Evolutionary conservation across 2,113 vertebrate genomes (phyloP).

Genomic region (Corapipo altera): DNA sequence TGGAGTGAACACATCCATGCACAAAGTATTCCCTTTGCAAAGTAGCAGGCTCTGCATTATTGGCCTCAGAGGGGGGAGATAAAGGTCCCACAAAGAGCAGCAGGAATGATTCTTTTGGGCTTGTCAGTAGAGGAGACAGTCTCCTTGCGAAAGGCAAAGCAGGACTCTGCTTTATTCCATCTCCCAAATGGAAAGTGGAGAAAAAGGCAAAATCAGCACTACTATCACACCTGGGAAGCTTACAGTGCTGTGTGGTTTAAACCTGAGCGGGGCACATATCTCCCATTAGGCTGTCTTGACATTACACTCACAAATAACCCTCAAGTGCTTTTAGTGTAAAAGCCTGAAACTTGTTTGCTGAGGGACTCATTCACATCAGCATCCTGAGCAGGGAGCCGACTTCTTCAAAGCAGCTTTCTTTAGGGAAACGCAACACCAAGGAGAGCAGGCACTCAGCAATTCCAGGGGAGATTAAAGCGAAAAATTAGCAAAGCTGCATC

Average conservation of each 20-base stretch:
- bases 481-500: slow-evolving; percentile 59
- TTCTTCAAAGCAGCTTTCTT: slow-evolving; percentile 61
- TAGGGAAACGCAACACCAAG: slow-evolving; percentile 32
- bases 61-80: neutral
- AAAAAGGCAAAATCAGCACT: neutral
- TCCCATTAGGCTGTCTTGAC: slow-evolving; percentile 14
- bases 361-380: slow-evolving; percentile 18
- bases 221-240: neutral
- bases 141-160: neutral
- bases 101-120: neutral
- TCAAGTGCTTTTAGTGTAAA: slow-evolving; percentile 59
- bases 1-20: neutral
- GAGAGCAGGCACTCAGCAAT: slow-evolving; percentile 58
- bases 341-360: slow-evolving; percentile 50
- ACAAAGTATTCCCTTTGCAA: neutral
- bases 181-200: slow-evolving; percentile 10
- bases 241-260: neutral
- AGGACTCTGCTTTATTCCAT: neutral
- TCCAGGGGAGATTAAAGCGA: slow-evolving; percentile 59
- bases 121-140: neutral
- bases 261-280: neutral
- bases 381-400: neutral
- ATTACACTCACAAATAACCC: slow-evolving; percentile 45
- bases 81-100: slow-evolving; percentile 43
- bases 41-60: neutral